Base-by-base conservation (phyloP, 2,797 vertebrate genomes). In the Sebastes oblongus region DNA sequence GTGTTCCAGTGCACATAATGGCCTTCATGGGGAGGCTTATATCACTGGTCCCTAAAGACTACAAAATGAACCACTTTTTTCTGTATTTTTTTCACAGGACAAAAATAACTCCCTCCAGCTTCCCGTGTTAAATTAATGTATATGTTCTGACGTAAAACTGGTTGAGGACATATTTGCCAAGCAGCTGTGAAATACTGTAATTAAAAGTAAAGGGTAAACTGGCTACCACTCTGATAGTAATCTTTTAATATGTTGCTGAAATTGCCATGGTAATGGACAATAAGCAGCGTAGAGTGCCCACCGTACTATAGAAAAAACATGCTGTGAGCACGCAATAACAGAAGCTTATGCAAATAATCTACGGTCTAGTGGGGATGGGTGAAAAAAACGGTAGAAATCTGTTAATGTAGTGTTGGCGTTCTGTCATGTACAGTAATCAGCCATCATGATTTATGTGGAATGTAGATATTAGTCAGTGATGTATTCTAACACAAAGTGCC, bases 281-380 rank as follows among this genome's bases (percentile, higher is more conserved):
- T 65, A 75, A 77, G 50, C 73, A 56, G 66, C 12, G 62, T 34
- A 73, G 81, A 77, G 18, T 8, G 46, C 69, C 29, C 66, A 4
- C 16, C 11, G 10, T 36, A 39, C 72, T 71, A 60, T 71, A 76
- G 79, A 70, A 80, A 75, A 75, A 76, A 83, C 78, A 76, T 64
- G 66, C 59, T 25, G 71, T 56, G 66, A 75, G 32, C 81, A 71
- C 61, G 75, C 54, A 78, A 58, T 64, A 85, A 72, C 85, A 86
- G 83, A 82, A 83, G 92, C 81, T 92, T 91, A 91, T 71, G 78
- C 79, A 89, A 89, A 77, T 93, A 88, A 92, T 92, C 90, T 91
- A 61, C 46, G 72, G 74, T 78, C 84, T 77, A 9, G 62, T 74
- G 85, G 82, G 91, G 69, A 79, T 32, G 59, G 58, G 27, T 72